Evolutionary conservation across 37 sponge, comb jelly and placozoan genomes (phyloP).

Genomic region (Halisarca cf. caerulea): DNA sequence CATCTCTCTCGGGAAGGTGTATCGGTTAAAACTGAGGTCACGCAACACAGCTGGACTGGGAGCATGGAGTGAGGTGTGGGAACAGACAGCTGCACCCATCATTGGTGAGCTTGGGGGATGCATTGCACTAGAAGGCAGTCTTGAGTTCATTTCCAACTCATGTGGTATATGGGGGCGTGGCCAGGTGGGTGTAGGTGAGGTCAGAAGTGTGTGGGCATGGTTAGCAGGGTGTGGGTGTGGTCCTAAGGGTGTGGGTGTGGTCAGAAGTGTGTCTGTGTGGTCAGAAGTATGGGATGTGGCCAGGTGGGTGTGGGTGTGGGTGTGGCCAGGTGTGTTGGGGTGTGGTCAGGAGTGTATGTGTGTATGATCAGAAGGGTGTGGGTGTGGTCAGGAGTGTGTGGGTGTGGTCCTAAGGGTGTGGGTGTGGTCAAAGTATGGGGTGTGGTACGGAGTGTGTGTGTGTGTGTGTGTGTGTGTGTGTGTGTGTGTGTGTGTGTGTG

Average conservation of each 20-base stretch:
- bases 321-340: too few species aligned
- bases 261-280: neutral
- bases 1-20: neutral
- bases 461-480: too few species aligned
- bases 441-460: too few species aligned
- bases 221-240: neutral
- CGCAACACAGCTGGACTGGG: neutral
- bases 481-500: neutral
- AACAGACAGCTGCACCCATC: neutral
- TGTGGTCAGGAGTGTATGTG: neutral
- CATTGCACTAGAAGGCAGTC: too few species aligned
- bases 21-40: neutral
- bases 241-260: neutral
- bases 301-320: too few species aligned
- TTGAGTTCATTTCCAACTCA: neutral
- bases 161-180: neutral
- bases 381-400: conserved; percentile 4
- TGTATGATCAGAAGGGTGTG: neutral
- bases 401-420: conserved; percentile 1
- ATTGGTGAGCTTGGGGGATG: neutral
- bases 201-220: neutral
- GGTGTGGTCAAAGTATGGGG: neutral
- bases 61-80: neutral
- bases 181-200: neutral
- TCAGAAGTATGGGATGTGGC: too few species aligned